Percentiles rank a stretch among this genome's conserved stretches.
These are phyloP conservation scores for Florisuga fusca DNA, from an alignment of 2,797 vertebrate genomes.

Conservation along the genomic window DNA sequence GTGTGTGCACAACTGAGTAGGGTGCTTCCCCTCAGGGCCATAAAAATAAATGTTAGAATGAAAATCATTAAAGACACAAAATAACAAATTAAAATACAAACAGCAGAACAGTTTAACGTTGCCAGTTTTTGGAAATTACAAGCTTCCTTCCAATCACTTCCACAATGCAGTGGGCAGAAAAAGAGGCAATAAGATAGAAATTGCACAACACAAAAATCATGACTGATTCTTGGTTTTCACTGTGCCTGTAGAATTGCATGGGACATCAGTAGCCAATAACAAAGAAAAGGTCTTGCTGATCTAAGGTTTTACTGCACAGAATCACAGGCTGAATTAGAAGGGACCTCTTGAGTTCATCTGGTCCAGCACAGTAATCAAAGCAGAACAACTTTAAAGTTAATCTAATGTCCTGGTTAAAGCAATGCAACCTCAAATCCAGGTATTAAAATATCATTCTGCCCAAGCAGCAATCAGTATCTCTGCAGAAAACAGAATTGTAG, in stretches of 20 bases:
- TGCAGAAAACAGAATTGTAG: neutral
- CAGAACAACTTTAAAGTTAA: neutral
- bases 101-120: neutral
- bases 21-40: neutral
- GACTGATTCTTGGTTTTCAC: neutral
- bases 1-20: neutral
- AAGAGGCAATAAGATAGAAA: neutral
- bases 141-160: neutral
- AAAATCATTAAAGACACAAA: neutral
- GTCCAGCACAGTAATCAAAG: neutral
- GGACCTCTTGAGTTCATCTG: neutral
- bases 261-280: neutral
- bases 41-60: neutral
- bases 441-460: neutral
- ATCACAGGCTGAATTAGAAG: neutral
- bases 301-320: neutral
- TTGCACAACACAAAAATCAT: neutral
- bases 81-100: neutral
- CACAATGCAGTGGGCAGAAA: neutral
- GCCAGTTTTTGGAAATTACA: neutral
- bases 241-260: neutral
- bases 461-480: neutral
- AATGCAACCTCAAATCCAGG: neutral
- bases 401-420: neutral
- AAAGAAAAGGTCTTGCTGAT: neutral